phyloP scores from a whole-genome alignment of 2,797 vertebrate species.

The Danio aesculapii region DNA sequence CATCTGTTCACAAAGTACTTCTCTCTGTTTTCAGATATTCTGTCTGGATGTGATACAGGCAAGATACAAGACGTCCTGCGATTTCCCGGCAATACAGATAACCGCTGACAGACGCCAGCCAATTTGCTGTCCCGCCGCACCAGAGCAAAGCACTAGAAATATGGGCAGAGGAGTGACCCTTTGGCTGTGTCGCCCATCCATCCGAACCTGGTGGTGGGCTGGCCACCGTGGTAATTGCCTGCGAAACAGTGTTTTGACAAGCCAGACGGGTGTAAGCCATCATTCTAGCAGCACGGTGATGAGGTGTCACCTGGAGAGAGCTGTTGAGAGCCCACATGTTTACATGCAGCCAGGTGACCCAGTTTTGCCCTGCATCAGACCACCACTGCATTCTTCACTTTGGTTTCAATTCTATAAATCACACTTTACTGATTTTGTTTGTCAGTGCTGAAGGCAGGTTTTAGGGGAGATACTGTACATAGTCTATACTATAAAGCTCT shows the following conservation, averaged over 20 bases:
- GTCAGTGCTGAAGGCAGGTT: constrained; percentile 6
- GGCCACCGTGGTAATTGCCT: constrained; percentile 82
- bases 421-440: constrained; percentile 33
- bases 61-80: constrained; percentile 59
- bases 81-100: constrained; percentile 69
- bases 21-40: constrained; percentile 56
- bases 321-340: constrained; percentile 65
- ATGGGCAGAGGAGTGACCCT: constrained; percentile 78
- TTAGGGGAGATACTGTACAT: not conserved
- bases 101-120: constrained; percentile 68
- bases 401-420: constrained; percentile 25
- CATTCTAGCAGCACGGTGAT: constrained; percentile 75
- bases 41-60: constrained; percentile 47
- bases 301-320: constrained; percentile 75
- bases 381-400: constrained; percentile 46
- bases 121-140: constrained; percentile 71
- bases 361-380: constrained; percentile 62
- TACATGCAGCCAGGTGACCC: constrained; percentile 61
- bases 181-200: constrained; percentile 77
- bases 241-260: constrained; percentile 83
- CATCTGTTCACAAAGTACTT: constrained; percentile 28
- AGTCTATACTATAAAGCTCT: not conserved
- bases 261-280: constrained; percentile 76
- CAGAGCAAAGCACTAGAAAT: constrained; percentile 78
- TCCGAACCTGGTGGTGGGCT: constrained; percentile 77